Base-by-base conservation (phyloP, 1,140 invertebrate species). In the Nephila pilipes region DNA sequence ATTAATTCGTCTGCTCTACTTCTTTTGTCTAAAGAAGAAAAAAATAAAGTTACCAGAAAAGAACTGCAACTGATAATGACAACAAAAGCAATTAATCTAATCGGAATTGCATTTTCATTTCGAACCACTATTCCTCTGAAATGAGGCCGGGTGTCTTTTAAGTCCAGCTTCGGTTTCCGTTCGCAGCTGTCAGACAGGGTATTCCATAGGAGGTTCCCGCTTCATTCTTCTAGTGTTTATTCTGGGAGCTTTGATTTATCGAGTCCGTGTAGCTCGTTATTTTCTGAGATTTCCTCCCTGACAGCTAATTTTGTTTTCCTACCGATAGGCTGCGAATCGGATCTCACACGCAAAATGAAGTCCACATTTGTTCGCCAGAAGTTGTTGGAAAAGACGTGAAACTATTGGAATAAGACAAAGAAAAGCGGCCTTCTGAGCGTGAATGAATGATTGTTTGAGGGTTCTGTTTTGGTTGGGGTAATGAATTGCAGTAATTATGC, bases 261-360 rank as follows among this genome's bases (percentile, higher is more conserved):
- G 80, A 81, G 80, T 81, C 80, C 80, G 5, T 81, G 80, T 81
- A 81, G 38, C 80, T 81, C 80, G 80, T 81, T 81, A 81, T 81
- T 81, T 81, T 81, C 80, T 38, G 38, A 81, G 80, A 81, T 55
- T 81, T 81, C 80, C 38, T 81, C 38, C 46, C 80, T 81, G 80
- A 81, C 80, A 81, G 80, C 80, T 81, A 81, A 81, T 81, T 81
- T 81, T 81, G 80, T 81, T 81, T 81, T 81, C 80, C 38, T 55
- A 25, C 69, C 69, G 69, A 75, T 75, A 75, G n/a, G 69, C 69
- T 16, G 46, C 25, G 38, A 55, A 81, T 81, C 80, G 36, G 38
- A 46, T 55, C 80, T 55, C 38, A 8, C 80, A 81, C 80, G 80
- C 80, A 81, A 81, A 81, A 81, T 81, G 80, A 55, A 81, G 38